Evolutionary conservation across 2,888 invertebrate species (phyloP).

Genomic region (Caenorhabditis japonica): DNA sequence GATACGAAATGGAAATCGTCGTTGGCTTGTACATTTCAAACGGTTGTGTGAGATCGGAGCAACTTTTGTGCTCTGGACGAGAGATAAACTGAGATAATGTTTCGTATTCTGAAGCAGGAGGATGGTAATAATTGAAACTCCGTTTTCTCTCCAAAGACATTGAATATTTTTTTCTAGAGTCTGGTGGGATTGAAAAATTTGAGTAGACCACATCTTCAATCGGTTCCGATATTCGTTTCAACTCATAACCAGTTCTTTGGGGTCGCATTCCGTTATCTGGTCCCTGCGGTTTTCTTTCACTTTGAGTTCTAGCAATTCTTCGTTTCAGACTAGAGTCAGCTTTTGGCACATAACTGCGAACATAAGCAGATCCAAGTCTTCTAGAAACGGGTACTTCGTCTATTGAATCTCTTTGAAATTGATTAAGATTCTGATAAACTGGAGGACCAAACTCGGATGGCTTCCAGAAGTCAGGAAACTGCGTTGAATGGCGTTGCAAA

Average conservation of each 20-base stretch:
- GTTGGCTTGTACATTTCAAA: slow-evolving; percentile 38
- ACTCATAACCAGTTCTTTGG: slow-evolving; percentile 16
- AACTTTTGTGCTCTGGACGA: slow-evolving; percentile 44
- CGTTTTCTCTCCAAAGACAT: slow-evolving; percentile 42
- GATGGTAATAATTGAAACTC: slow-evolving; percentile 15
- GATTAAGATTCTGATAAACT: slow-evolving; percentile 35
- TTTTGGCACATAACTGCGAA: slow-evolving; percentile 22
- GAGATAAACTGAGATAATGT: slow-evolving; percentile 23
- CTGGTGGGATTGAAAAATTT: slow-evolving; percentile 14
- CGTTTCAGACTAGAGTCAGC: slow-evolving; percentile 59
- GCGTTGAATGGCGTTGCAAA: slow-evolving; percentile 36
- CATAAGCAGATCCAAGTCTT: slow-evolving; percentile 35
- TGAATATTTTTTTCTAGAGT: slow-evolving; percentile 28
- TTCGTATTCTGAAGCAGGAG: slow-evolving; percentile 28
- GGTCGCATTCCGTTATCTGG: slow-evolving; percentile 26
- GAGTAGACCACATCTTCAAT: slow-evolving; percentile 26
- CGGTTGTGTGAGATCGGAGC: slow-evolving; percentile 44
- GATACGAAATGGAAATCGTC: slow-evolving; percentile 44
- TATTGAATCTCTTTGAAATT: slow-evolving; percentile 11
- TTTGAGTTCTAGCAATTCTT: slow-evolving; percentile 58
- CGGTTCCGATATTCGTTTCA: slow-evolving; percentile 14
- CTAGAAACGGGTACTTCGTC: slow-evolving; percentile 26
- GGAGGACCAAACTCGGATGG: slow-evolving; percentile 36
- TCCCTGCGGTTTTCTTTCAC: slow-evolving; percentile 44
- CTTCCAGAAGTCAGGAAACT: slow-evolving; percentile 47